Conservation (phyloP, 92 coral and sea anemone genomes). For the Epizoanthus scotinus region DNA sequence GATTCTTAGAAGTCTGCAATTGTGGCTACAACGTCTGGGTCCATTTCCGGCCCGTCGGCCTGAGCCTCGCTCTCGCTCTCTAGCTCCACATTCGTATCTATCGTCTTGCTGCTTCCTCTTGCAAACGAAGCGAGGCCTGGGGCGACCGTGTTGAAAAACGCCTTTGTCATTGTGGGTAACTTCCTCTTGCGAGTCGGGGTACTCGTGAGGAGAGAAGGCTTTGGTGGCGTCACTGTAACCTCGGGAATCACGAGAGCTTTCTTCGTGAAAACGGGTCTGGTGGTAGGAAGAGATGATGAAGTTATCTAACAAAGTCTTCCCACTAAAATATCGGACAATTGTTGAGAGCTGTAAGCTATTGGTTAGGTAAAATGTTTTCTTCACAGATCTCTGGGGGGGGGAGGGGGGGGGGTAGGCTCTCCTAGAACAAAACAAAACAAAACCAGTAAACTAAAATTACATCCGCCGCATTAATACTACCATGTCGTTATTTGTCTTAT, state of each 20-base stretch:
- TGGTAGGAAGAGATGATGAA: no score
- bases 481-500: no score
- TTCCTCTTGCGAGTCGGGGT: conserved; percentile 37
- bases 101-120: background rate
- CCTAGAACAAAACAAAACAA: no score
- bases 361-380: no score
- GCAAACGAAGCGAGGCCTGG: conserved; percentile 81
- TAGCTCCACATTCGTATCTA: conserved; percentile 39
- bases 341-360: no score
- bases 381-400: no score
- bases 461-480: no score
- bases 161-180: conserved; percentile 60
- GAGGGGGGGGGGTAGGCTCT: no score
- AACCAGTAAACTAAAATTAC: no score
- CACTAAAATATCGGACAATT: no score
- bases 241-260: background rate
- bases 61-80: conserved; percentile 6
- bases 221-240: conserved; percentile 31
- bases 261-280: conserved; percentile 32
- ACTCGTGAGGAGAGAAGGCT: conserved; percentile 31
- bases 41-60: conserved; percentile 44
- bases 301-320: no score
- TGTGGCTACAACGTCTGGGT: conserved; percentile 77
- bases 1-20: conserved; percentile 65
- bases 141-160: conserved; percentile 77